These are phyloP conservation scores for Drosophila baimaii DNA, from an alignment of 1,140 invertebrate species.

Conservation along the genomic window DNA sequence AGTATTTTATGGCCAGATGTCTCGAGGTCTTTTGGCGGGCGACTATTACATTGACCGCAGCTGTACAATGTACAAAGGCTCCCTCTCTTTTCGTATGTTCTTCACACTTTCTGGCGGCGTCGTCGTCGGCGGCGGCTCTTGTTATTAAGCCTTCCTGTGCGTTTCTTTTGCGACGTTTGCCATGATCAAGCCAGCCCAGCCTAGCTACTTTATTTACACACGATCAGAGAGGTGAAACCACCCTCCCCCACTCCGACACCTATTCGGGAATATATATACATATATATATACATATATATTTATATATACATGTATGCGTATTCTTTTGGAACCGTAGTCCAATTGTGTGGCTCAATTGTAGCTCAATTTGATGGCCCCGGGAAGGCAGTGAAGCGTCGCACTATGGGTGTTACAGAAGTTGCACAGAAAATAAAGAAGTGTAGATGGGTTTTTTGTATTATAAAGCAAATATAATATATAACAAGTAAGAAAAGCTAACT, in stretches of 20 bases:
- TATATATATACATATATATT: slow-evolving; percentile 2
- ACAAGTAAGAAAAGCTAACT: background rate
- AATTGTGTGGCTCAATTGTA: slow-evolving; percentile 73
- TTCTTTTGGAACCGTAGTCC: slow-evolving; percentile 54
- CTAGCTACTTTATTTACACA: slow-evolving; percentile 61
- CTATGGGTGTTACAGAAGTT: slow-evolving; percentile 48
- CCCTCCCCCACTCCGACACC: slow-evolving; percentile 23
- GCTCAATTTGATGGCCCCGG: slow-evolving; percentile 65
- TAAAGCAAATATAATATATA: background rate
- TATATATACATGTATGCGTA: slow-evolving; percentile 10
- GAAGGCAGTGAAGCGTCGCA: slow-evolving; percentile 63
- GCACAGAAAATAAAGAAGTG: background rate
- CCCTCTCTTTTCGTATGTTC: slow-evolving; percentile 5
- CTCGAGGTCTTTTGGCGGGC: background rate
- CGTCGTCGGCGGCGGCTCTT: background rate
- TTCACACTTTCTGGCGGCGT: slow-evolving; percentile 22
- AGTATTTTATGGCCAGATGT: slow-evolving; percentile 17
- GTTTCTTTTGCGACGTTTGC: slow-evolving; percentile 60
- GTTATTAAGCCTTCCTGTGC: slow-evolving; percentile 58
- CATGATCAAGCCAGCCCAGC: slow-evolving; percentile 39
- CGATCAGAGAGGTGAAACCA: slow-evolving; percentile 33
- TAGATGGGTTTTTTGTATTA: background rate
- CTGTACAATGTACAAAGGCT: slow-evolving; percentile 13
- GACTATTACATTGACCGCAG: slow-evolving; percentile 29
- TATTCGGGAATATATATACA: background rate